These are phyloP conservation scores for Drosophila formosana DNA, from an alignment of 2,888 invertebrate species.

Conservation along the genomic window DNA sequence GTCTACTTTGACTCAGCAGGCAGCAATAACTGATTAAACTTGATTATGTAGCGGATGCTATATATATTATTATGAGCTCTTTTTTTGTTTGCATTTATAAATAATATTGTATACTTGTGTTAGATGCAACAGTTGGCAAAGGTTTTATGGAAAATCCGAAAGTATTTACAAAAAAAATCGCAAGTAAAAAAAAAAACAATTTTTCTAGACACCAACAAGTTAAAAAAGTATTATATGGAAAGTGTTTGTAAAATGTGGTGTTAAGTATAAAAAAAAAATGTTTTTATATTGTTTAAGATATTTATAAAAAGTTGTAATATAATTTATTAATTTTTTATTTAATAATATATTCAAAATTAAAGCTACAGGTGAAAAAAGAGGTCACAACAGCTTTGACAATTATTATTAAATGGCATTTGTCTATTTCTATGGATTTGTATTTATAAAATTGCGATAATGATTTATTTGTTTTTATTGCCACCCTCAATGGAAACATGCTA, in stretches of 20 bases:
- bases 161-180: background rate
- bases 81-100: background rate
- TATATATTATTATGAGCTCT: background rate
- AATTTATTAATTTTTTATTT: too few species aligned
- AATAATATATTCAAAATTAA: too few species aligned
- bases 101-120: background rate
- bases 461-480: background rate
- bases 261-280: too few species aligned
- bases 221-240: too few species aligned
- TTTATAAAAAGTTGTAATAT: too few species aligned
- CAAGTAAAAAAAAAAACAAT: too few species aligned
- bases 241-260: too few species aligned
- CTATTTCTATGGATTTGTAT: background rate
- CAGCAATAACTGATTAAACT: constrained; percentile 16
- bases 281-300: too few species aligned
- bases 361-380: background rate
- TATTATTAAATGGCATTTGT: background rate
- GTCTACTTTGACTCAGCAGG: constrained; percentile 4
- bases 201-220: too few species aligned
- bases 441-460: background rate
- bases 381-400: background rate
- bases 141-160: too few species aligned
- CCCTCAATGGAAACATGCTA: background rate
- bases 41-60: constrained; percentile 6
- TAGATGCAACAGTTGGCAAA: background rate